Percentiles rank a stretch among this genome's conserved stretches.
These are phyloP conservation scores for Diachasmimorpha longicaudata DNA, from an alignment of 1,140 invertebrate genomes.

Conservation along the genomic window DNA sequence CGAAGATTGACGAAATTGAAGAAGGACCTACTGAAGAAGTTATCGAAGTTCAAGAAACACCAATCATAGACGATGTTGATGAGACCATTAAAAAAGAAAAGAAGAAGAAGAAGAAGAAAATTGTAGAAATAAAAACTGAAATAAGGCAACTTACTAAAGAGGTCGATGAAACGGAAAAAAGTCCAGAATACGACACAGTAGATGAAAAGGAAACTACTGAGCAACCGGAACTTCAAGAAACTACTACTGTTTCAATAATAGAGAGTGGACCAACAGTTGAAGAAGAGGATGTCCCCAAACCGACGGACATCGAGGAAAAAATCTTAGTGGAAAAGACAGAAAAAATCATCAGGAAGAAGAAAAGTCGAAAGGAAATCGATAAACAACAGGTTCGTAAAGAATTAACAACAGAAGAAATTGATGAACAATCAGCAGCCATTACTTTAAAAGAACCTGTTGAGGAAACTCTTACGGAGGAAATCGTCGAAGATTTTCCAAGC, in stretches of 20 bases:
- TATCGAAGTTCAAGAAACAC: neutral
- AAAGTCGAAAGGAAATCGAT: conserved; percentile 22
- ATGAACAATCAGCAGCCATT: conserved; percentile 20
- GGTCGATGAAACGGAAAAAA: conserved; percentile 34
- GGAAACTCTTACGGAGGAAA: neutral
- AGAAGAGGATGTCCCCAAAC: conserved; percentile 22
- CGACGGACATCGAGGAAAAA: conserved; percentile 22
- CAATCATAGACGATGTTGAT: neutral
- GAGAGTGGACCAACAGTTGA: neutral
- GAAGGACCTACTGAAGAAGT: conserved; percentile 24
- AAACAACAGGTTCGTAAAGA: conserved; percentile 47
- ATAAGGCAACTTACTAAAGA: conserved; percentile 1
- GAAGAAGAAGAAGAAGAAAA: neutral
- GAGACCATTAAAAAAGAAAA: too few species aligned
- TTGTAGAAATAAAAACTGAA: neutral
- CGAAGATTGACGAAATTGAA: conserved; percentile 35
- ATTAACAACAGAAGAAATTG: conserved; percentile 53
- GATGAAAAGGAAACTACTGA: conserved; percentile 39
- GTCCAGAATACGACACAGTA: conserved; percentile 37
- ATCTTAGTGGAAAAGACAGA: conserved; percentile 15
- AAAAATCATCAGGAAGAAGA: conserved; percentile 19
- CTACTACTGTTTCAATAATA: too few species aligned
- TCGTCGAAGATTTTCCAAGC: neutral
- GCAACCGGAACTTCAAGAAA: conserved; percentile 28
- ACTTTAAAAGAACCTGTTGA: neutral